A percentile compares a stretch with the other conserved stretches of the same genome.
Conservation (phyloP, 2,797 vertebrate genomes). For the Cuculus canorus region DNA sequence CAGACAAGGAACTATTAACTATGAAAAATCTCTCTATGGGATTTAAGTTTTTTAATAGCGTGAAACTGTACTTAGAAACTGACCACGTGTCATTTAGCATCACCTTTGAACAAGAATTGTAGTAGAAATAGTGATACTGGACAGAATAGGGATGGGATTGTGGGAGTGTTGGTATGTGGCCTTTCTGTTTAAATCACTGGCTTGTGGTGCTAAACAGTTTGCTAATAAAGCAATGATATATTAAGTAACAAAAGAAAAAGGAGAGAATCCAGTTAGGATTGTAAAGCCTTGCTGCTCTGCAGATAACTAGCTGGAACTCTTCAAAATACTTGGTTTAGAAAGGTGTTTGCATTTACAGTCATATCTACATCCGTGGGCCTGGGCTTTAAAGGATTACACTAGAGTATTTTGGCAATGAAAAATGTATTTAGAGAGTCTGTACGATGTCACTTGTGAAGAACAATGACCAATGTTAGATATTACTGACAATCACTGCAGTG, state of each 20-base stretch:
- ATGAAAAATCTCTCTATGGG: background rate
- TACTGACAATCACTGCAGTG: background rate
- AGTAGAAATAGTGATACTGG: background rate
- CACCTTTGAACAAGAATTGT: background rate
- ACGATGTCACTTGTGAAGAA: background rate
- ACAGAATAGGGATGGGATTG: background rate
- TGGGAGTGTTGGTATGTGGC: background rate
- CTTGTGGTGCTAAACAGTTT: rapidly evolving
- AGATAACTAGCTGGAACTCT: background rate
- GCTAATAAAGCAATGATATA: background rate
- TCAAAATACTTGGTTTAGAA: background rate
- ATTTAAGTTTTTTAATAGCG: background rate
- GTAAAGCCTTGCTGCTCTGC: background rate
- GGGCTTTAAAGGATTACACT: background rate
- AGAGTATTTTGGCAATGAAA: background rate
- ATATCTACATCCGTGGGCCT: background rate
- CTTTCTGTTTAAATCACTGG: background rate
- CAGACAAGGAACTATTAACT: background rate
- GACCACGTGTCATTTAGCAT: background rate
- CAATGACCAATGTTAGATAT: background rate
- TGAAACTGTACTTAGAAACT: background rate
- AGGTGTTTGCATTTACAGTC: background rate
- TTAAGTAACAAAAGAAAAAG: background rate
- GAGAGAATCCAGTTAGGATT: background rate
- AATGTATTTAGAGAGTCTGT: background rate